Percentiles rank a stretch among this genome's conserved stretches.
phyloP scores from a whole-genome alignment of 2,797 vertebrate genomes.

The Sparidentex hasta region DNA sequence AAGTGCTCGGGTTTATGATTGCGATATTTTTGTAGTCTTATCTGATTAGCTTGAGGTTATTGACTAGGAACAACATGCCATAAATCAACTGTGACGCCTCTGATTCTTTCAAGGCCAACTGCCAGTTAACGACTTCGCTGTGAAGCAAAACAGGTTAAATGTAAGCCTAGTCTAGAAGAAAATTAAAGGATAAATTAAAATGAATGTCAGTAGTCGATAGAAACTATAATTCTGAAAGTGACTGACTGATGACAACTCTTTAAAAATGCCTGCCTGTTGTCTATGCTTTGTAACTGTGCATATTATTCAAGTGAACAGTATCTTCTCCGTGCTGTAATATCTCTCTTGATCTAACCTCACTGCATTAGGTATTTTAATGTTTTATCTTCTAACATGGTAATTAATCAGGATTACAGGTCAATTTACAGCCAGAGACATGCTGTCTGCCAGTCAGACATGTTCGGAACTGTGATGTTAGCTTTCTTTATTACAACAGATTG shows the following conservation, averaged over 20 bases:
- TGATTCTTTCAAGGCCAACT: conserved; percentile 30
- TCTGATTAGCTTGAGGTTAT: conserved; percentile 50
- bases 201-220: background rate
- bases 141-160: conserved; percentile 13
- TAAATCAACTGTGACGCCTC: conserved; percentile 48
- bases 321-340: background rate
- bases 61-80: conserved; percentile 23
- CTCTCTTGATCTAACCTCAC: background rate
- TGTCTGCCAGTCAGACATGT: conserved; percentile 35
- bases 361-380: background rate
- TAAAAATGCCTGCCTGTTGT: background rate
- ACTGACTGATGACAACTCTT: background rate
- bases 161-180: background rate
- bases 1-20: conserved; percentile 25
- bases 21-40: conserved; percentile 45
- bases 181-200: background rate
- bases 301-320: background rate
- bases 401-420: conserved; percentile 46
- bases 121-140: conserved; percentile 5
- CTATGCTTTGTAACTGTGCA: background rate
- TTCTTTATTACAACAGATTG: conserved; percentile 36
- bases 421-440: conserved; percentile 54
- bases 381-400: conserved; percentile 15
- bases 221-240: background rate
- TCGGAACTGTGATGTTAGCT: conserved; percentile 40